Evolutionary conservation across 1,140 invertebrate species (phyloP), one percentile per base, ranked within the genome.

Genomic region (Onthophagus taurus): DNA sequence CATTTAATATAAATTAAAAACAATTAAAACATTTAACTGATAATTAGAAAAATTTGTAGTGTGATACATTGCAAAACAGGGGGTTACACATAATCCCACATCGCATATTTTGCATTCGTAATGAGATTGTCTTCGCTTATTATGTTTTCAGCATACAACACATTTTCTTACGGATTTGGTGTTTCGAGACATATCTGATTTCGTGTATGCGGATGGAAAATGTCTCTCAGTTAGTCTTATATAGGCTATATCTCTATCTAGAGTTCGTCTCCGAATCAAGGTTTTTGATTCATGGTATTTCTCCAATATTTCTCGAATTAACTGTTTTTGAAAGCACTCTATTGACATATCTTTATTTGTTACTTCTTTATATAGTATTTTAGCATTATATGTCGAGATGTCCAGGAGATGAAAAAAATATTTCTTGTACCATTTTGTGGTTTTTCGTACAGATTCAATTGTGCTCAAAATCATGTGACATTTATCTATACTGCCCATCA

Each of bases 401-500:
- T 36, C 34, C 16, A 36, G 14, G n/a, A 36, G 14, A 36, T 36
- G 34, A 17, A 36, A 36, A 36, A 36, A 36, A 5, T 4, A 17
- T 17, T 36, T 36, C 19, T 36, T 36, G n/a, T 36, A 36, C 34
- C 34, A 36, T 17, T 36, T 36, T 3, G 16, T 36, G 5, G 34
- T 14, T 14, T n/a, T 36, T 5, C 16, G 12, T 14, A 36, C 16
- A 36, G 13, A 14, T 36, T 36, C 34, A 36, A n/a, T 31, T 11
- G 30, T 4, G 12, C 6, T 31, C 4, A 31, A 14, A 4, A 31
- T 11, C 30, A 31, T 12, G 12, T 31, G 11, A 4, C 11, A 12
- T 31, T 31, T 31, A 14, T 31, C 30, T 12, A 12, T 12, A 31
- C 5, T 14, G 12, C 6, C 30, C 30, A 31, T 7, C 5, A 31